These are phyloP conservation scores for Neodontobutis hainanensis DNA, from an alignment of 2,113 vertebrate species.

Conservation along the genomic window DNA sequence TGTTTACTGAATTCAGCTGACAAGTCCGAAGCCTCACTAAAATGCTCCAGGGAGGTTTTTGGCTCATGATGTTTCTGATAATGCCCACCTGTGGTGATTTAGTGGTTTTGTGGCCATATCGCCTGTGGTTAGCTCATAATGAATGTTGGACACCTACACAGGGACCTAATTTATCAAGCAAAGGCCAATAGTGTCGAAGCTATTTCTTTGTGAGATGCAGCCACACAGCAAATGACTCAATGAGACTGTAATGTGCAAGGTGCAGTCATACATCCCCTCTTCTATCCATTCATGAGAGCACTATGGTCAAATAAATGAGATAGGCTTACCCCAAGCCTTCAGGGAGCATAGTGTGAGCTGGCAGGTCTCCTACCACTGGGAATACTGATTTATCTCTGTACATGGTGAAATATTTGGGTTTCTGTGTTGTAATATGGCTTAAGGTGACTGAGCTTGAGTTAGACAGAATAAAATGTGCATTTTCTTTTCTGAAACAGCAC, in stretches of 20 bases:
- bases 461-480: conserved; percentile 23
- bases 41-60: background rate
- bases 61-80: conserved; percentile 10
- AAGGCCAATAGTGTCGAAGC: conserved; percentile 66
- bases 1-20: background rate
- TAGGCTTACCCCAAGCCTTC: conserved; percentile 6
- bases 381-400: conserved; percentile 35
- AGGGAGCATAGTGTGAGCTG: conserved; percentile 38
- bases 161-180: conserved; percentile 70
- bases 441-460: conserved; percentile 7
- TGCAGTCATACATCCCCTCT: conserved; percentile 24
- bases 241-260: conserved; percentile 44
- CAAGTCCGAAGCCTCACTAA: background rate
- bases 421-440: conserved; percentile 62
- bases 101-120: conserved; percentile 23
- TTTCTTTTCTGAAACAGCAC: conserved; percentile 4
- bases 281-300: background rate
- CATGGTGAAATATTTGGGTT: conserved; percentile 31
- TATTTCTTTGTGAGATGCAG: conserved; percentile 56
- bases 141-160: conserved; percentile 55
- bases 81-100: conserved; percentile 23
- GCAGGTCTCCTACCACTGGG: no score
- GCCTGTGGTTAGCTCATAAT: conserved; percentile 51
- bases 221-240: conserved; percentile 55
- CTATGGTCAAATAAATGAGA: conserved; percentile 43